Conservation (phyloP, 2,888 invertebrate genomes). For the Drosophila bunnanda region DNA sequence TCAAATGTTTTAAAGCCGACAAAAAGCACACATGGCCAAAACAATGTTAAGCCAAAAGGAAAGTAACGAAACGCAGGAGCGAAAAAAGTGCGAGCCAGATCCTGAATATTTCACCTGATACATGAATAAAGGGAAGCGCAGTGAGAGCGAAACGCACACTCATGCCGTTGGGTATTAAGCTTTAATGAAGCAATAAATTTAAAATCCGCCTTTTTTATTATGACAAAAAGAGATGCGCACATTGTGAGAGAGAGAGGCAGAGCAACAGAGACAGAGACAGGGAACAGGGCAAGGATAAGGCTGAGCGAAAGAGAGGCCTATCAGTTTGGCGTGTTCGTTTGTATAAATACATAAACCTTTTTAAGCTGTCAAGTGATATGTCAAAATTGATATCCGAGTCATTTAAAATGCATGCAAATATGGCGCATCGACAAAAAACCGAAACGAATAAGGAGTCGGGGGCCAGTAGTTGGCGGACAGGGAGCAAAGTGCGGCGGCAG, state of each 20-base stretch:
- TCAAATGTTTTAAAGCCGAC: slow-evolving; percentile 45
- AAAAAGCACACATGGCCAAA: slow-evolving; percentile 10
- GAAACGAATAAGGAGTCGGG: slow-evolving; percentile 3
- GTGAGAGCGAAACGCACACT: slow-evolving; percentile 33
- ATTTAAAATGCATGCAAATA: slow-evolving; percentile 81
- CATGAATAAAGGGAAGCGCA: slow-evolving; percentile 34
- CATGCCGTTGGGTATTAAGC: slow-evolving; percentile 69
- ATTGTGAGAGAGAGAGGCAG: slow-evolving; percentile 1
- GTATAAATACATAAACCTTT: slow-evolving; percentile 81
- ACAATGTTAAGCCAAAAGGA: slow-evolving; percentile 20
- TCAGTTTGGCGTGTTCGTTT: slow-evolving; percentile 55
- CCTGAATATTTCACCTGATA: slow-evolving; percentile 69
- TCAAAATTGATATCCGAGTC: slow-evolving; percentile 81
- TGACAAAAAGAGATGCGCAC: slow-evolving; percentile 40
- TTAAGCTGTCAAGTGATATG: slow-evolving; percentile 82
- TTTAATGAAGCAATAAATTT: slow-evolving; percentile 80
- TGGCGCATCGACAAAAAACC: slow-evolving; percentile 61
- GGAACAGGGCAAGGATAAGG: background rate
- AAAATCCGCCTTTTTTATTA: slow-evolving; percentile 71
- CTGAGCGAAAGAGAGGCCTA: background rate
- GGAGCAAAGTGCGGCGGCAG: slow-evolving; percentile 3
- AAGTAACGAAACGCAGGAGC: slow-evolving; percentile 6
- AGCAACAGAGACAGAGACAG: background rate
- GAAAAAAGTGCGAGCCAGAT: slow-evolving; percentile 33
- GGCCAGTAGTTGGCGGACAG: slow-evolving; percentile 22